Evolutionary conservation across 2,113 vertebrate genomes (phyloP).

Genomic region (Hystrix brachyura): DNA sequence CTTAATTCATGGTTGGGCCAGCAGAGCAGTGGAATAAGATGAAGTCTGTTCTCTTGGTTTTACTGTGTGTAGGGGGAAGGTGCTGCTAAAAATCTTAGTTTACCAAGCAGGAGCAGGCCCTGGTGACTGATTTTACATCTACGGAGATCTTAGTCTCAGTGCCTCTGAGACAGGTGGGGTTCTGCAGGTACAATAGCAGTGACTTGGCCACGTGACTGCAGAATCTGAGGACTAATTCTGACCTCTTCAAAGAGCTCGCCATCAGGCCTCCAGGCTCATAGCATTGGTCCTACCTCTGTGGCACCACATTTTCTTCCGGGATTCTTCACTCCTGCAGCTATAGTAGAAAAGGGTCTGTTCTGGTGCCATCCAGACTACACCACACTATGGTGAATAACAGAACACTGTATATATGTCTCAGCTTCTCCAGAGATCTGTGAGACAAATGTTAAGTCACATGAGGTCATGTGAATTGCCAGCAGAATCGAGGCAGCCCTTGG

Average conservation of each 20-base stretch:
- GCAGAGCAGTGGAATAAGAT: not conserved
- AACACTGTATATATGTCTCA: not conserved
- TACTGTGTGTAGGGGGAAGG: not conserved
- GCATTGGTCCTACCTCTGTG: not conserved
- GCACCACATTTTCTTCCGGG: not conserved
- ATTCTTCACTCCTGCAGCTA: not conserved
- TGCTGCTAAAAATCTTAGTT: not conserved
- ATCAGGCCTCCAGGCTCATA: not conserved
- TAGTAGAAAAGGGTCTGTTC: not conserved
- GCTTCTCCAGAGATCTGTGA: not conserved
- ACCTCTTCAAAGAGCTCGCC: not conserved
- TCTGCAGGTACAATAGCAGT: not conserved
- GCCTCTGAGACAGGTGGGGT: not conserved
- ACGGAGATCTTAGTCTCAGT: not conserved
- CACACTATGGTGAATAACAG: not conserved
- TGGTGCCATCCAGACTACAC: not conserved
- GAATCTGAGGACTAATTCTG: slow-evolving; percentile 16
- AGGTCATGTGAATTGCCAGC: not conserved
- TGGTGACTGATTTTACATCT: not conserved
- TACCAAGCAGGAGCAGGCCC: not conserved
- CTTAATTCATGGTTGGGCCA: not conserved
- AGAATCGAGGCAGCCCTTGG: not conserved
- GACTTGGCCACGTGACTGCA: not conserved
- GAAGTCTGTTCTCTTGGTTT: not conserved
- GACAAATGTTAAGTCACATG: not conserved